Conservation (phyloP, 2,888 invertebrate genomes). For the Augiades crinisus region DNA sequence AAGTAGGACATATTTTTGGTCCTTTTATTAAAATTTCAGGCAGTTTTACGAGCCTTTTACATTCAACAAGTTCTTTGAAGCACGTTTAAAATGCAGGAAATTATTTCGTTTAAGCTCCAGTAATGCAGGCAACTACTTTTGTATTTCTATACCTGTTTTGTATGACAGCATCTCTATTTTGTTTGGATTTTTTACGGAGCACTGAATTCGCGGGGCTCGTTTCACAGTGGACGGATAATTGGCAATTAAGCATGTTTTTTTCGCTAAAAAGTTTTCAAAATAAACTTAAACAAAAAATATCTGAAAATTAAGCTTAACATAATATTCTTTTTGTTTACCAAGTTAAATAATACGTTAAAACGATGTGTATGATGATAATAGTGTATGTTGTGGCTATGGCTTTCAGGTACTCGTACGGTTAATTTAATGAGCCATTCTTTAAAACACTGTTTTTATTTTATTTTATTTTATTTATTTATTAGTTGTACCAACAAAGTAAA, state of each 20-base stretch:
- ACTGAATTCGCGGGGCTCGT: not conserved
- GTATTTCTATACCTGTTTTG: not conserved
- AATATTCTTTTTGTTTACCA: no score
- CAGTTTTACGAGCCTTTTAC: slow-evolving; percentile 1
- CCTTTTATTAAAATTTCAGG: slow-evolving; percentile 19
- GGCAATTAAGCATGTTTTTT: not conserved
- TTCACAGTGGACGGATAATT: not conserved
- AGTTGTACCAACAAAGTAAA: no score
- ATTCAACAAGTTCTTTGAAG: slow-evolving; percentile 20
- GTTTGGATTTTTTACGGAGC: not conserved
- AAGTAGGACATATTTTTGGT: slow-evolving; percentile 11
- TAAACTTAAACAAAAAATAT: no score
- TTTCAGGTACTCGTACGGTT: no score
- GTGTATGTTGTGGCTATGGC: no score
- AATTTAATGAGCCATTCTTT: no score
- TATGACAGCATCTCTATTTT: not conserved
- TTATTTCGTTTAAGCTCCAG: slow-evolving; percentile 10
- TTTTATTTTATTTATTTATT: no score
- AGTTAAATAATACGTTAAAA: no score
- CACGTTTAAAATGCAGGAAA: slow-evolving; percentile 12
- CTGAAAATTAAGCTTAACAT: no score
- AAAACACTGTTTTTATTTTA: no score
- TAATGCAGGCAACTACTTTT: not conserved
- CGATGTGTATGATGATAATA: no score
- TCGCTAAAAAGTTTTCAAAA: not conserved